phyloP scores from a whole-genome alignment of 2,113 vertebrate genomes.

The Archocentrus centrarchus region DNA sequence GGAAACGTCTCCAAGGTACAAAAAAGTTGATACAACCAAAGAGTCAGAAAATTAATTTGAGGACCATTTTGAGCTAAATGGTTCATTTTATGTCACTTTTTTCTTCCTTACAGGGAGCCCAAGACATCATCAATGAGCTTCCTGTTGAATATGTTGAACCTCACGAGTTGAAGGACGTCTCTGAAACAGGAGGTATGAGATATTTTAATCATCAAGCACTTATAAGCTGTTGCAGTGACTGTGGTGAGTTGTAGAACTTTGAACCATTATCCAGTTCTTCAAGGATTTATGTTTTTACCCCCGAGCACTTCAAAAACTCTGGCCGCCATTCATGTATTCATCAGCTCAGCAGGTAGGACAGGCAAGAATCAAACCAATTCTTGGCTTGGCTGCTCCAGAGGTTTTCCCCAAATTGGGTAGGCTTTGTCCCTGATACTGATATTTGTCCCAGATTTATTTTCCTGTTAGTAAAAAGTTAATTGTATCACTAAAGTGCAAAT shows the following conservation, averaged over 20 bases:
- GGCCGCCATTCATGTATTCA: too few species aligned
- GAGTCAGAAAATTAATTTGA: background rate
- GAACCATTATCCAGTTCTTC: background rate
- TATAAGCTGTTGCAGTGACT: background rate
- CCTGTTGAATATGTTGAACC: slow-evolving; percentile 97
- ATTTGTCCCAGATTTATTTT: too few species aligned
- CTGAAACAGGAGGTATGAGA: slow-evolving; percentile 86
- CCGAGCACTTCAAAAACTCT: too few species aligned
- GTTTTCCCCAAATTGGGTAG: too few species aligned
- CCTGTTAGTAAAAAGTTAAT: too few species aligned
- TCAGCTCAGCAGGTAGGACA: too few species aligned
- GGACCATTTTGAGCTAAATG: background rate
- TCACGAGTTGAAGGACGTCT: slow-evolving; percentile 92
- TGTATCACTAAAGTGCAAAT: too few species aligned
- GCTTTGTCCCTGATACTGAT: too few species aligned
- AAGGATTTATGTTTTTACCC: too few species aligned
- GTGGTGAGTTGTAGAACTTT: background rate
- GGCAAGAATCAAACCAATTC: too few species aligned
- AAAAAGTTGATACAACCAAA: background rate
- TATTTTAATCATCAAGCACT: background rate
- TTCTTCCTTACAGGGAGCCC: slow-evolving; percentile 87
- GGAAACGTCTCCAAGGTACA: slow-evolving; percentile 97
- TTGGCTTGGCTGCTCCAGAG: too few species aligned
- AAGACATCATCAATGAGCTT: slow-evolving; percentile 93
- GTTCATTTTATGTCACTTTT: background rate